phyloP scores from a whole-genome alignment of 2,113 vertebrate species.

The Rutilus rutilus region DNA sequence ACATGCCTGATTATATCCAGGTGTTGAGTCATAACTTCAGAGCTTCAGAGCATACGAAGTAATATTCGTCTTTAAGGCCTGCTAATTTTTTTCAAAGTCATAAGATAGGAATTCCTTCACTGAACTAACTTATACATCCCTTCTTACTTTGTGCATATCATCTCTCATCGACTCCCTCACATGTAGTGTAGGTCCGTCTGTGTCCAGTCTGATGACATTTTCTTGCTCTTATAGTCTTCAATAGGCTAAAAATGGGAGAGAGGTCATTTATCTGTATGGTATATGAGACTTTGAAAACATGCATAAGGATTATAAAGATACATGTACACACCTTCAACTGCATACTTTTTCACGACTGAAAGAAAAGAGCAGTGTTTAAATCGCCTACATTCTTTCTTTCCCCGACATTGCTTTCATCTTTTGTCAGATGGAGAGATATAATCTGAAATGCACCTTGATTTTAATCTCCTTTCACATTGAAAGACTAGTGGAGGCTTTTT shows the following conservation, averaged over 20 bases:
- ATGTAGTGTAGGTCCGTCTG: neutral
- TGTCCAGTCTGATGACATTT: neutral
- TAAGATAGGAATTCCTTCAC: constrained; percentile 1
- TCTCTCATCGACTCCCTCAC: neutral
- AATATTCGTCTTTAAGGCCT: constrained; percentile 36
- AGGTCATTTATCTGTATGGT: neutral
- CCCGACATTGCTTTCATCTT: constrained; percentile 22
- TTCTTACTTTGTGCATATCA: neutral
- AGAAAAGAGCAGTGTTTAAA: constrained; percentile 15
- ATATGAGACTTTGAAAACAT: constrained; percentile 1
- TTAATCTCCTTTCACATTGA: constrained; percentile 41
- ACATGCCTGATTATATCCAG: constrained; percentile 60
- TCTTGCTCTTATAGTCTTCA: neutral
- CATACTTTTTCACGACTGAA: constrained; percentile 12
- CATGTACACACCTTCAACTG: neutral
- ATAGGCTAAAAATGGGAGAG: neutral
- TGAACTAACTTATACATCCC: constrained; percentile 32
- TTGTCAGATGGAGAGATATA: constrained; percentile 37
- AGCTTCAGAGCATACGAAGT: constrained; percentile 40
- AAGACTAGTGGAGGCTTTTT: constrained; percentile 9
- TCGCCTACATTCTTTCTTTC: constrained; percentile 33
- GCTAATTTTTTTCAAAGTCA: constrained; percentile 38
- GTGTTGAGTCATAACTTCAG: constrained; percentile 60
- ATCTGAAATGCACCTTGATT: constrained; percentile 34
- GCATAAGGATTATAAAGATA: neutral